phyloP scores from a whole-genome alignment of 2,888 invertebrate species.

The Caradrina clavipalpis region DNA sequence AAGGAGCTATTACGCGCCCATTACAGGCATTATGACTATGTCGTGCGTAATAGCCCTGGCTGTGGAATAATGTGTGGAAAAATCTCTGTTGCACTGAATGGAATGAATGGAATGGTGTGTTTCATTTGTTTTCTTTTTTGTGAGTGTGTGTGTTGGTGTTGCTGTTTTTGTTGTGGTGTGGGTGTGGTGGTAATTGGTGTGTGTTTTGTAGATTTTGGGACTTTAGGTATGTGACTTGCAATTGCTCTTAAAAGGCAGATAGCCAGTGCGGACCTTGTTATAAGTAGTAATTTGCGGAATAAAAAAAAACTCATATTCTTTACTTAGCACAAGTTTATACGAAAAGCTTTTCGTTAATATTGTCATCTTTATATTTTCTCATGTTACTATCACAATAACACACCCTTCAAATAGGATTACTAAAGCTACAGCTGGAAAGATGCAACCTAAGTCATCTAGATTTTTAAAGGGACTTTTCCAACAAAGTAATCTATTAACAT shows the following conservation, averaged over 20 bases:
- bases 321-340: neutral
- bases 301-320: too few relatives aligned
- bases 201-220: neutral
- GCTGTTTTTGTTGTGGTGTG: slow-evolving; percentile 4
- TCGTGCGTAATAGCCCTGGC: slow-evolving; percentile 69
- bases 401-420: too few relatives aligned
- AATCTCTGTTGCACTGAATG: slow-evolving; percentile 48
- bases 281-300: too few relatives aligned
- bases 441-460: too few relatives aligned
- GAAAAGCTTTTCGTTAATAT: too few relatives aligned
- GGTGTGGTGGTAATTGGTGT: slow-evolving; percentile 3
- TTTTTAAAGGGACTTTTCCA: too few relatives aligned
- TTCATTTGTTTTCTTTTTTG: slow-evolving; percentile 36
- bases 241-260: too few relatives aligned
- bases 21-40: slow-evolving; percentile 70
- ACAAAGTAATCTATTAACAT: too few relatives aligned
- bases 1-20: slow-evolving; percentile 74
- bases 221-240: neutral
- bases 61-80: slow-evolving; percentile 75
- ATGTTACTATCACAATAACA: too few relatives aligned
- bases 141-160: neutral
- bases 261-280: too few relatives aligned
- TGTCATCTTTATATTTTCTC: too few relatives aligned
- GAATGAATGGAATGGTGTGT: slow-evolving; percentile 42
- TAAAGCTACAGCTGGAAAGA: too few relatives aligned